Evolutionary conservation across 2,113 vertebrate genomes (phyloP).

Genomic region (Erpornis zantholeuca): DNA sequence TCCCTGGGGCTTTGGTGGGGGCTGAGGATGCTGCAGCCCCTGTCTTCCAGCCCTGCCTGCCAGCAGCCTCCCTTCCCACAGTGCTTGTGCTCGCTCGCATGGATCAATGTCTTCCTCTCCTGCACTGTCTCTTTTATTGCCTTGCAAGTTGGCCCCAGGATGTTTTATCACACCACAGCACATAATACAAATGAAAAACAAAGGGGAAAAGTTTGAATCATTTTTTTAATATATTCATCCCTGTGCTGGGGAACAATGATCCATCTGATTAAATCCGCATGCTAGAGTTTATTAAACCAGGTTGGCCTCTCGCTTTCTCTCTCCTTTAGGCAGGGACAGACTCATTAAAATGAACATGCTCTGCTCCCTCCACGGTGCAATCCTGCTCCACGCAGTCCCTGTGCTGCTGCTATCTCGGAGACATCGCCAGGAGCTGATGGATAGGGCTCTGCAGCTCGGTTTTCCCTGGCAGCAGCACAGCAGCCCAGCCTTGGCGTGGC

Average conservation of each 20-base stretch:
- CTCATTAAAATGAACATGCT: conserved; percentile 65
- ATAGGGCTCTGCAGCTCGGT: neutral
- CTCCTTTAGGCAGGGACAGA: conserved; percentile 59
- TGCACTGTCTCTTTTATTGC: conserved; percentile 14
- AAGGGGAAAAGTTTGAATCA: conserved; percentile 56
- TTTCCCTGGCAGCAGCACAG: neutral
- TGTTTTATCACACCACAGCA: conserved; percentile 54
- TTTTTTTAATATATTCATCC: conserved; percentile 67
- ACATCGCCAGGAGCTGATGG: neutral
- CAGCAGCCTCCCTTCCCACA: neutral
- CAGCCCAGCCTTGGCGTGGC: neutral
- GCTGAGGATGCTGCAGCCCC: neutral
- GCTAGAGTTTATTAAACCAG: conserved; percentile 59
- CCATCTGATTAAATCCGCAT: conserved; percentile 54
- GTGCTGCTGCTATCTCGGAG: neutral
- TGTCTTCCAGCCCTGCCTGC: neutral
- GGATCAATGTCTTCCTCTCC: neutral
- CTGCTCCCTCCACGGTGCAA: neutral
- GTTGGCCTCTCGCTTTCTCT: conserved; percentile 52
- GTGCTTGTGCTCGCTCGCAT: neutral
- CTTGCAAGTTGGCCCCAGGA: conserved; percentile 35
- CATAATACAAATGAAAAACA: conserved; percentile 69
- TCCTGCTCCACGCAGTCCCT: neutral
- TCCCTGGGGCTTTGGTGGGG: neutral
- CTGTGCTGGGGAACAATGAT: conserved; percentile 56